A percentile compares a stretch with the other conserved stretches of the same genome.
phyloP scores from a whole-genome alignment of 2,113 vertebrate genomes.

The Calypte anna region DNA sequence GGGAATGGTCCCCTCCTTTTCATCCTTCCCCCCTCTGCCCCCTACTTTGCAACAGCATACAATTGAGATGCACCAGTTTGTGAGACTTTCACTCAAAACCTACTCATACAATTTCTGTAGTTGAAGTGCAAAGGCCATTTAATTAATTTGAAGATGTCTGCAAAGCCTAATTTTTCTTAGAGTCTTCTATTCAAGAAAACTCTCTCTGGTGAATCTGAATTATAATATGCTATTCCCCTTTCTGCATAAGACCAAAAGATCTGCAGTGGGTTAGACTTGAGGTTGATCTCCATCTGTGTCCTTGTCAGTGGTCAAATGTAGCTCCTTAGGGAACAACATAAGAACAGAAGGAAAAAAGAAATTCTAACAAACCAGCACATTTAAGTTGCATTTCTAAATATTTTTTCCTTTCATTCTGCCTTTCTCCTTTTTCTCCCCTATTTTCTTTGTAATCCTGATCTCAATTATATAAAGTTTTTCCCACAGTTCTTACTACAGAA shows the following conservation, averaged over 20 bases:
- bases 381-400: background rate
- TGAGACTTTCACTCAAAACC: background rate
- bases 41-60: background rate
- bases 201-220: background rate
- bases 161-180: background rate
- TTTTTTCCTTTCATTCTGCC: background rate
- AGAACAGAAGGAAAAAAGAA: background rate
- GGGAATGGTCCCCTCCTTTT: background rate
- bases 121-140: background rate
- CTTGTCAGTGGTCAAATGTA: rapidly evolving
- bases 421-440: background rate
- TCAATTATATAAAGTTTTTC: background rate
- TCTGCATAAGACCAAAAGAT: background rate
- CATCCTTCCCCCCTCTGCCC: rapidly evolving
- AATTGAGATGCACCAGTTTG: background rate
- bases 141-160: background rate
- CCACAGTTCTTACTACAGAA: background rate
- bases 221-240: background rate
- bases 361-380: background rate
- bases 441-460: background rate
- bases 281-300: background rate
- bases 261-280: rapidly evolving
- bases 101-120: background rate
- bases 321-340: background rate
- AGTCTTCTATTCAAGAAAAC: background rate